Evolutionary conservation across 37 sponge, comb jelly and placozoan species (phyloP).

Genomic region (Diacarnus erythraeanus): DNA sequence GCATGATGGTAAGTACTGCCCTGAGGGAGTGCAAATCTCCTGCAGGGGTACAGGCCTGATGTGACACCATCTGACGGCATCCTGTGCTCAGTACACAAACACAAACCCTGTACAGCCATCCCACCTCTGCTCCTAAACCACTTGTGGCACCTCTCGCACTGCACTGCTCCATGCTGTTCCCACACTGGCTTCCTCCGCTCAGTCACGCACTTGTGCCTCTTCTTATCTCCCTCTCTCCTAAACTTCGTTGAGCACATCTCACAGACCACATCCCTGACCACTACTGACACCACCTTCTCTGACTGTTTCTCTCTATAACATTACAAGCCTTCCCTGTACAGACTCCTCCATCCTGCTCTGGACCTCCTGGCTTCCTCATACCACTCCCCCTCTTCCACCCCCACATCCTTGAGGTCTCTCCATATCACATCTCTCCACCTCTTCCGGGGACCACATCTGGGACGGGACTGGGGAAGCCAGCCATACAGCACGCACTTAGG

Average conservation of each 20-base stretch:
- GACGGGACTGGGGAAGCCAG: slow-evolving; percentile 8
- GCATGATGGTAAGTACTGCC: no score
- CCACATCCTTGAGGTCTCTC: not conserved
- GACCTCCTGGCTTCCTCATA: not conserved
- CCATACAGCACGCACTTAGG: slow-evolving; percentile 9
- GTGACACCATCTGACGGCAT: no score
- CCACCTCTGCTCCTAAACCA: slow-evolving; percentile 12
- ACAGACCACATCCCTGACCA: not conserved
- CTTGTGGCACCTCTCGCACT: not conserved
- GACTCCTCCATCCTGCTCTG: not conserved
- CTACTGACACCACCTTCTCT: not conserved
- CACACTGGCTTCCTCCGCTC: slow-evolving; percentile 15
- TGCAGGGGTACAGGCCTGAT: no score
- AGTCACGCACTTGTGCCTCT: not conserved
- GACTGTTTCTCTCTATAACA: no score
- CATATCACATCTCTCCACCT: slow-evolving; percentile 5
- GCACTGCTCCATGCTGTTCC: slow-evolving; percentile 6
- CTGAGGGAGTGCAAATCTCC: no score
- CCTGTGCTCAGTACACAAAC: no score
- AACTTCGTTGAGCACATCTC: not conserved
- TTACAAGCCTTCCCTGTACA: not conserved
- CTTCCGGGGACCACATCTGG: slow-evolving; percentile 1
- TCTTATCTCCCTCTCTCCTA: not conserved
- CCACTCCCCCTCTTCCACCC: not conserved
- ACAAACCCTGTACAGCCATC: not conserved